phyloP scores from a whole-genome alignment of 2,113 vertebrate species.

The Phainopepla nitens region DNA sequence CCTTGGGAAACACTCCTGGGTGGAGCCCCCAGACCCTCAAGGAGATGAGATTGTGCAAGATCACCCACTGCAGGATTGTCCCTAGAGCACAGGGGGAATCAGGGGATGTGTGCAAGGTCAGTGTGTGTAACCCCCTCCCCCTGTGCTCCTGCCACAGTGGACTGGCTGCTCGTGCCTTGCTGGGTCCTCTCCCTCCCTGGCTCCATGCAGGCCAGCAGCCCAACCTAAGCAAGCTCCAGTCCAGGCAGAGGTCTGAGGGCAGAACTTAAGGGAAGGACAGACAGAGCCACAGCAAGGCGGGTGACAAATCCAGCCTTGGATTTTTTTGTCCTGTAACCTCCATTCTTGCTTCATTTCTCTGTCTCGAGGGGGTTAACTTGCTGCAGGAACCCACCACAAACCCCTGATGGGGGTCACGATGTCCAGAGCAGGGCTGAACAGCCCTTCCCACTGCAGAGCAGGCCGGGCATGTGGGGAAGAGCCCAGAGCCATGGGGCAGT shows the following conservation, averaged over 20 bases:
- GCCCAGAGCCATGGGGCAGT: neutral
- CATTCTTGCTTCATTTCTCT: neutral
- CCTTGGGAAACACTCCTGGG: neutral
- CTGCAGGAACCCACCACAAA: neutral
- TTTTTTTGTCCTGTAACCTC: neutral
- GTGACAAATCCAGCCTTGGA: neutral
- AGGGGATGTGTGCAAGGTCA: neutral
- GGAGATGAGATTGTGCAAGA: neutral
- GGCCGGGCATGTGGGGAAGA: neutral
- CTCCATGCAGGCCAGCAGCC: accelerated
- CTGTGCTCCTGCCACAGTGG: neutral
- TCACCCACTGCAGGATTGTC: neutral
- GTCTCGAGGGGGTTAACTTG: neutral
- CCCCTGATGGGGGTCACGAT: neutral
- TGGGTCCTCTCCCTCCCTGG: neutral
- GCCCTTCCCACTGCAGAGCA: neutral
- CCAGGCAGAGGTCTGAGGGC: neutral
- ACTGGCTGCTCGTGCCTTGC: neutral
- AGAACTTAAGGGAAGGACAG: neutral
- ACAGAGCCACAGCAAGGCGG: neutral
- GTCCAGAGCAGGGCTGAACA: neutral
- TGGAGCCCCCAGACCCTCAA: neutral
- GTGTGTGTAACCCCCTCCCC: neutral
- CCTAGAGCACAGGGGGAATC: neutral
- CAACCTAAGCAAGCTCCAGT: neutral